Evolutionary conservation across 2,797 vertebrate species (phyloP), one percentile per base, ranked within the genome.

Genomic region (Oryzias sinensis): DNA sequence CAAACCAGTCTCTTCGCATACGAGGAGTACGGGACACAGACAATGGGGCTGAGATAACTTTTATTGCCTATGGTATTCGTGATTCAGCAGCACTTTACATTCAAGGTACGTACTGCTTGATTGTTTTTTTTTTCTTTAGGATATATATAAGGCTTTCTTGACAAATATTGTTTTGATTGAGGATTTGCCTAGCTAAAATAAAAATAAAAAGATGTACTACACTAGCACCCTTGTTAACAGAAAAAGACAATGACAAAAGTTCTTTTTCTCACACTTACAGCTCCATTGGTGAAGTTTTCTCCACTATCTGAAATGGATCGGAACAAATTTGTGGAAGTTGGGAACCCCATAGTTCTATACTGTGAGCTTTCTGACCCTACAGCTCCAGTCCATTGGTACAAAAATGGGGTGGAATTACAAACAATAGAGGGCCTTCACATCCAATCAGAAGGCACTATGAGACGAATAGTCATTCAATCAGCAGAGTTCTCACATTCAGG

Each of bases 31-130:
- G 54, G 42, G 91, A 93, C 44, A 83, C 74, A 5, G 93, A 98
- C 63, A 95, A 90, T 0, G 94, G 94, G 50, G 86, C 93, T 1
- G 92, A 94, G 74, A 92, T 98, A 13, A 94, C 92, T 33, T 98
- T 98, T 7, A 89, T 94, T 79, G 94, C 95, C 0, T 91, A 94
- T 0, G 86, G 89, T 0, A 93, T 98, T 67, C 85, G 82, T 29
- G 94, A 97, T 82, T 94, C 94, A 0, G 96, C 97, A 2, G 90
- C 83, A 1, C 82, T 98, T 37, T 93, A 93, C 1, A 94, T 98
- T 71, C 93, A 95, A 94, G 96, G 97, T 98, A 78, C 27, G 56
- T 55, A 18, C 59, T 5, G 18, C 5, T 59, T 5, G 20, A 24
- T 18, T 1, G 2, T 1, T 2, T 22, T 22, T 22, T 22, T 22